Base-by-base conservation (phyloP, 2,797 vertebrate species). In the Ispidina lecontei region DNA sequence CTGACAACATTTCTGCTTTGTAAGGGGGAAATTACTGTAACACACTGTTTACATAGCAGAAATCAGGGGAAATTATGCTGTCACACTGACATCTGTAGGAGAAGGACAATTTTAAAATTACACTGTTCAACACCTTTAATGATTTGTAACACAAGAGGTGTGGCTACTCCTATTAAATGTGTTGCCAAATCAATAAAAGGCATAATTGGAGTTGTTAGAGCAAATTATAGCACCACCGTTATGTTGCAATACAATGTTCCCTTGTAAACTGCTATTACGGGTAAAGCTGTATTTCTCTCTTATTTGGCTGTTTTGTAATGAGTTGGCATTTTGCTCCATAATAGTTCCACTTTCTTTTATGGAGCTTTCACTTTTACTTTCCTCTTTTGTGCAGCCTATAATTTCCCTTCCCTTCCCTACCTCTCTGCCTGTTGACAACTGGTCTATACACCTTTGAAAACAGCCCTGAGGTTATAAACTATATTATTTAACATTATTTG, bases 201-300 rank as follows among this genome's bases (percentile, higher is more conserved):
- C 98, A 99, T 99, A 99, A 99, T 99, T 99, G 98, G 98, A 99
- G 99, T 99, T 99, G 99, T 99, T 99, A 99, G 99, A 99, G 98
- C 98, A 99, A 99, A 99, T 99, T 99, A 99, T 99, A 99, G 99
- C 98, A 97, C 98, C 97, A 98, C 98, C 98, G 98, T 99, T 99
- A 98, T 99, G 98, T 98, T 98, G 98, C 98, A 98, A 97, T 98
- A 99, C 98, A 98, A 98, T 99, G 98, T 98, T 98, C 98, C 98
- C 98, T 98, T 97, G 98, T 99, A 99, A 99, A 99, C 98, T 98
- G 98, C 99, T 99, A 99, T 99, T 99, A 98, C 98, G 97, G 97
- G 96, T 95, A 97, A 97, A 97, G 97, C 98, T 96, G 98, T 98
- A 98, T 98, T 98, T 98, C 98, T 98, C 98, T 98, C 97, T 97